A percentile compares a stretch with the other conserved stretches of the same genome.
These are phyloP conservation scores for Ernsta delagoae DNA, from an alignment of 2,888 invertebrate genomes.

Conservation along the genomic window DNA sequence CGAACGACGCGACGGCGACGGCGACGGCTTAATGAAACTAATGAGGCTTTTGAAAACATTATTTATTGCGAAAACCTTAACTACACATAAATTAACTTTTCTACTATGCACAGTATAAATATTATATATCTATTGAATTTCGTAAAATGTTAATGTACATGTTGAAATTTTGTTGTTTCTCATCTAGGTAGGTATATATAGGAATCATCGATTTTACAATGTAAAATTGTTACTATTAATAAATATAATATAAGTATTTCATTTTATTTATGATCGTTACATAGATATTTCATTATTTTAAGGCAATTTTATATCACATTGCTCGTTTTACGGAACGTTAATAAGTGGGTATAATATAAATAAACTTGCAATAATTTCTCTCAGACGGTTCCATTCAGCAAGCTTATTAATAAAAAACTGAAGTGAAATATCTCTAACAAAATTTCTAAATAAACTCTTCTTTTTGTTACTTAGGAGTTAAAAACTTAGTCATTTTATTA, in stretches of 20 bases:
- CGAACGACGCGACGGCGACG: too few relatives aligned
- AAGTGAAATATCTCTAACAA: background rate
- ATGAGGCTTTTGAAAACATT: conserved; percentile 47
- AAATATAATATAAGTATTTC: too few relatives aligned
- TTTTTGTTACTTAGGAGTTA: too few relatives aligned
- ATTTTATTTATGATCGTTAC: background rate
- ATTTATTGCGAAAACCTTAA: conserved; percentile 56
- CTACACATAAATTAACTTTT: conserved; percentile 63
- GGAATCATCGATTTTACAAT: conserved; percentile 40
- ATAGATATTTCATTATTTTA: conserved; percentile 44
- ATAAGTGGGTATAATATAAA: conserved; percentile 30
- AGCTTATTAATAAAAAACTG: conserved; percentile 33
- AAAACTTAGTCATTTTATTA: conserved; percentile 14
- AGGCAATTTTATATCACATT: conserved; percentile 79
- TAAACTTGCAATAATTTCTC: conserved; percentile 34
- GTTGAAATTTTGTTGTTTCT: conserved; percentile 38
- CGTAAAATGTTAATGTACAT: conserved; percentile 44
- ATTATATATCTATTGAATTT: too few relatives aligned
- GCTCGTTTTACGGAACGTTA: conserved; percentile 48
- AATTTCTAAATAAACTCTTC: too few relatives aligned
- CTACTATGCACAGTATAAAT: conserved; percentile 58
- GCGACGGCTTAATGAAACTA: conserved; percentile 28
- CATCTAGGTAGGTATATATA: conserved; percentile 31
- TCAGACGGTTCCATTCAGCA: conserved; percentile 23
- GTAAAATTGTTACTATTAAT: conserved; percentile 31